phyloP scores from a whole-genome alignment of 2,113 vertebrate species.

The Micromys minutus region DNA sequence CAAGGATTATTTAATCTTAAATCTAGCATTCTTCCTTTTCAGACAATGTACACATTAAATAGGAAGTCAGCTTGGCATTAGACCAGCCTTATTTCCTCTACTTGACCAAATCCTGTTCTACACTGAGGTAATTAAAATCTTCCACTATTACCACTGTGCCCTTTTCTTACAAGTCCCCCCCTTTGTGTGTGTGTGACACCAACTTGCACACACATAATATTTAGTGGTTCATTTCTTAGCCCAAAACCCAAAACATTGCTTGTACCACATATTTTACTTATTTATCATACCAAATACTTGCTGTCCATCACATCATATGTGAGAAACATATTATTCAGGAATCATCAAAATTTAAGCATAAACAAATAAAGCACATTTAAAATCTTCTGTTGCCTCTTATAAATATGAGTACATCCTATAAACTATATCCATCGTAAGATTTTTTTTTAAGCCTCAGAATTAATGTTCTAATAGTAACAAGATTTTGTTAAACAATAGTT shows the following conservation, averaged over 20 bases:
- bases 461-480: constrained; percentile 16
- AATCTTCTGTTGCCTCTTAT: constrained; percentile 26
- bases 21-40: constrained; percentile 76
- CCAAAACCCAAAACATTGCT: neutral
- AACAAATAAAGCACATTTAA: neutral
- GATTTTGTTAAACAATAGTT: constrained; percentile 61
- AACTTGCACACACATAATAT: neutral
- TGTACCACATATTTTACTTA: constrained; percentile 17
- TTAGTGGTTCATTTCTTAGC: constrained; percentile 53
- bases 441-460: neutral
- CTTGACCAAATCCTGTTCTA: constrained; percentile 78
- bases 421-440: neutral
- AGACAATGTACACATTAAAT: constrained; percentile 70
- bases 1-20: constrained; percentile 79
- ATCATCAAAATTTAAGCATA: constrained; percentile 38
- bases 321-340: constrained; percentile 31
- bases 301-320: constrained; percentile 3
- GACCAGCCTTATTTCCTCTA: constrained; percentile 74
- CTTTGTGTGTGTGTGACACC: neutral
- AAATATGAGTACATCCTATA: neutral
- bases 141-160: constrained; percentile 24
- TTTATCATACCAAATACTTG: neutral
- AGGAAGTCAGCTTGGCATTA: constrained; percentile 77
- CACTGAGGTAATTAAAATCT: constrained; percentile 82
- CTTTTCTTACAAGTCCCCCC: constrained; percentile 35